phyloP scores from a whole-genome alignment of 2,888 invertebrate genomes.

The Oscheius sp. region DNA sequence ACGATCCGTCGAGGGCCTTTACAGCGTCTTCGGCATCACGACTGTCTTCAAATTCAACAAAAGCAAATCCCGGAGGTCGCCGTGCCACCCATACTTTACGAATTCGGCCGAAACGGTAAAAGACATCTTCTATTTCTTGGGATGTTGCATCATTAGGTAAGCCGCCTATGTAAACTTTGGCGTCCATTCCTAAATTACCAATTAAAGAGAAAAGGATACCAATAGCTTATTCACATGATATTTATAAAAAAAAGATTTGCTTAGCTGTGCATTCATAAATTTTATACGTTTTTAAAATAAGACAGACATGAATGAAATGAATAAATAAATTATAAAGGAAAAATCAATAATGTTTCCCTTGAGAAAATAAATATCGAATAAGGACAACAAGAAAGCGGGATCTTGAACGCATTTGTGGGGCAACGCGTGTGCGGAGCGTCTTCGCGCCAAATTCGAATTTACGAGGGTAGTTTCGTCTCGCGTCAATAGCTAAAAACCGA shows the following conservation, averaged over 20 bases:
- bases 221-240: background rate
- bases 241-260: background rate
- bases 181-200: conserved; percentile 44
- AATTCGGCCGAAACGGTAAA: conserved; percentile 87
- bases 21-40: conserved; percentile 79
- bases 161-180: conserved; percentile 91
- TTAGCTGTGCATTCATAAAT: background rate
- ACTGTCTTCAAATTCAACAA: conserved; percentile 79
- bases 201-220: background rate
- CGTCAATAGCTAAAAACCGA: too few species aligned
- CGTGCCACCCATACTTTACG: conserved; percentile 93
- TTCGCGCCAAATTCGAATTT: too few species aligned
- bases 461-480: too few species aligned
- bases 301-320: too few species aligned
- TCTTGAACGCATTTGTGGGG: too few species aligned
- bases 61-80: conserved; percentile 84
- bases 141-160: conserved; percentile 87
- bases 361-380: too few species aligned
- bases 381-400: too few species aligned
- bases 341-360: too few species aligned
- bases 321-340: too few species aligned
- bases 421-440: too few species aligned
- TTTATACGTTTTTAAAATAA: too few species aligned
- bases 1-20: conserved; percentile 78
- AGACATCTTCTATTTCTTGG: conserved; percentile 82